Evolutionary conservation across 2,888 invertebrate genomes (phyloP).

Genomic region (Cantharis lateralis): DNA sequence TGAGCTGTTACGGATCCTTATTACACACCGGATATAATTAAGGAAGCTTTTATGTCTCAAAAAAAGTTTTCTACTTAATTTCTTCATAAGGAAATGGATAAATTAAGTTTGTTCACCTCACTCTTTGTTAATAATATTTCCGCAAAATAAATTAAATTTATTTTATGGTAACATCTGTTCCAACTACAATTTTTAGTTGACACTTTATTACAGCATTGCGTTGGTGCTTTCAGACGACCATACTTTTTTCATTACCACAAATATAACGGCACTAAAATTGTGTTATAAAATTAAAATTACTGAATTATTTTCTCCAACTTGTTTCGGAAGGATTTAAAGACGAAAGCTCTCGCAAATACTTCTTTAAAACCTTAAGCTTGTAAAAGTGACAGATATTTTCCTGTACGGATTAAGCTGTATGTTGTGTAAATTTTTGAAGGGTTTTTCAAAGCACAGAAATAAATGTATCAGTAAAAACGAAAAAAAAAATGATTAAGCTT

Average conservation of each 20-base stretch:
- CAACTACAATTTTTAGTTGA: neutral
- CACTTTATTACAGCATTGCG: neutral
- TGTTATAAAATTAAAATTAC: neutral
- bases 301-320: neutral
- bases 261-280: neutral
- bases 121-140: neutral
- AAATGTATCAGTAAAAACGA: neutral
- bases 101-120: neutral
- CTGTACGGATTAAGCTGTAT: neutral
- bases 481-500: neutral
- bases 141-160: neutral
- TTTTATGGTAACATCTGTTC: neutral
- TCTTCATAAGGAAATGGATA: neutral
- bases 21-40: neutral
- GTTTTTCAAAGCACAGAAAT: neutral
- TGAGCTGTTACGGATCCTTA: neutral
- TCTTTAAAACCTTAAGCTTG: neutral
- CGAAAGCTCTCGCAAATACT: neutral
- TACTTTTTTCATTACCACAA: neutral
- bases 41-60: neutral
- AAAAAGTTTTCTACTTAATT: neutral
- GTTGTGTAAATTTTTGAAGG: neutral
- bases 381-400: neutral
- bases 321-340: neutral
- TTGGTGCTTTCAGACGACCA: neutral